These are phyloP conservation scores for Rhinoderma darwinii DNA, from an alignment of 2,113 vertebrate genomes.

Conservation along the genomic window DNA sequence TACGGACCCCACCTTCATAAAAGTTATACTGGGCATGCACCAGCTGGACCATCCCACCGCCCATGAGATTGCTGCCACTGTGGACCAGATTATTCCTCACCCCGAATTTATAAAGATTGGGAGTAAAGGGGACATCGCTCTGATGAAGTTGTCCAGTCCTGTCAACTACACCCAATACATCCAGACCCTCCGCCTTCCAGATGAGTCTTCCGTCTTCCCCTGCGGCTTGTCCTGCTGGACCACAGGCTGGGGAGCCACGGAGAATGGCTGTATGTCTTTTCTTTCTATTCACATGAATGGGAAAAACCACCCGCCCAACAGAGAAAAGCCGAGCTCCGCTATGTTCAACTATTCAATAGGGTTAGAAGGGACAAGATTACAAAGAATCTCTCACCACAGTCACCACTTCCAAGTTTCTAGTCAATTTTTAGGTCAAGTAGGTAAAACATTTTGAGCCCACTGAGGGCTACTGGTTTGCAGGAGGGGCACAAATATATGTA, in stretches of 20 bases:
- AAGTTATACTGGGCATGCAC: conserved; percentile 83
- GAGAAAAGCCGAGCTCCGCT: neutral
- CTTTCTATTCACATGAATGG: neutral
- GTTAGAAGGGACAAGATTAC: too few relatives aligned
- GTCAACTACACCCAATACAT: conserved; percentile 73
- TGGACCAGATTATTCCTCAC: conserved; percentile 75
- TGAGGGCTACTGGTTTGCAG: too few relatives aligned
- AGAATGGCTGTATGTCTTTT: conserved; percentile 77
- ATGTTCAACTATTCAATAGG: too few relatives aligned
- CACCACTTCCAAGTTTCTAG: too few relatives aligned
- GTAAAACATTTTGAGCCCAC: too few relatives aligned
- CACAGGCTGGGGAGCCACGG: conserved; percentile 87
- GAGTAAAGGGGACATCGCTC: conserved; percentile 87
- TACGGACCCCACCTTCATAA: neutral
- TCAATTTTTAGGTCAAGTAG: too few relatives aligned
- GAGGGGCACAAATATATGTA: too few relatives aligned
- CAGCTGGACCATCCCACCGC: conserved; percentile 73
- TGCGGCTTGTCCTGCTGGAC: conserved; percentile 89
- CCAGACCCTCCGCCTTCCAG: conserved; percentile 84
- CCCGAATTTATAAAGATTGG: conserved; percentile 54
- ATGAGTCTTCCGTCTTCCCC: conserved; percentile 80
- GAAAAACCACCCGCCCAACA: neutral
- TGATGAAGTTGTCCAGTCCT: conserved; percentile 83
- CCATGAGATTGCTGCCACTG: conserved; percentile 81
- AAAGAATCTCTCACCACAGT: too few relatives aligned